Conservation (phyloP, 2,797 vertebrate genomes). For the Chromobotia macracanthus region DNA sequence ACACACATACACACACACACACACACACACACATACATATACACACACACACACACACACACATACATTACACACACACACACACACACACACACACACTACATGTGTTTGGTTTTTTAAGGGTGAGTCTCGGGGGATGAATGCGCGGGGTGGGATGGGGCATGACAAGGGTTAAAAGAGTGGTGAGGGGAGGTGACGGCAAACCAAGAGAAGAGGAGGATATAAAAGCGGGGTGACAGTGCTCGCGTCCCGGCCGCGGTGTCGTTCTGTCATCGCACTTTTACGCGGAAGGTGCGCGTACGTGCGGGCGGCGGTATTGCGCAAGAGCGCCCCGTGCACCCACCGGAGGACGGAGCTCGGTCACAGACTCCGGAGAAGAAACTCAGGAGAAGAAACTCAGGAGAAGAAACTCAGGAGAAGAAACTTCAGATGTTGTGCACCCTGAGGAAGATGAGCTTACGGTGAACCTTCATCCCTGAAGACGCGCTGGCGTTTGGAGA, state of each 20-base stretch:
- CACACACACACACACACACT: no score
- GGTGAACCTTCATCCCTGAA: slow-evolving; percentile 9
- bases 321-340: slow-evolving; percentile 32
- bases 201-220: slow-evolving; percentile 68
- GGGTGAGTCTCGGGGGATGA: neutral
- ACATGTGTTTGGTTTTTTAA: no score
- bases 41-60: no score
- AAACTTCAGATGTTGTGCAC: slow-evolving; percentile 26
- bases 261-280: no score
- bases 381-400: slow-evolving; percentile 20
- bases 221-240: no score
- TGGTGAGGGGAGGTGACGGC: slow-evolving; percentile 72
- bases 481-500: slow-evolving; percentile 30
- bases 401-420: no score
- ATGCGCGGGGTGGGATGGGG: slow-evolving; percentile 13
- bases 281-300: slow-evolving; percentile 42
- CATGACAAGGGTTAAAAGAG: slow-evolving; percentile 75
- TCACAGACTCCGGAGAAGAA: slow-evolving; percentile 21
- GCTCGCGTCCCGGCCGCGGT: no score
- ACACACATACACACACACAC: no score
- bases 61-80: no score
- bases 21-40: no score
- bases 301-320: slow-evolving; percentile 35
- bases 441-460: slow-evolving; percentile 16
- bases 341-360: slow-evolving; percentile 22